Conservation (phyloP, 2,888 invertebrate species). For the Drosophila eohydei region DNA sequence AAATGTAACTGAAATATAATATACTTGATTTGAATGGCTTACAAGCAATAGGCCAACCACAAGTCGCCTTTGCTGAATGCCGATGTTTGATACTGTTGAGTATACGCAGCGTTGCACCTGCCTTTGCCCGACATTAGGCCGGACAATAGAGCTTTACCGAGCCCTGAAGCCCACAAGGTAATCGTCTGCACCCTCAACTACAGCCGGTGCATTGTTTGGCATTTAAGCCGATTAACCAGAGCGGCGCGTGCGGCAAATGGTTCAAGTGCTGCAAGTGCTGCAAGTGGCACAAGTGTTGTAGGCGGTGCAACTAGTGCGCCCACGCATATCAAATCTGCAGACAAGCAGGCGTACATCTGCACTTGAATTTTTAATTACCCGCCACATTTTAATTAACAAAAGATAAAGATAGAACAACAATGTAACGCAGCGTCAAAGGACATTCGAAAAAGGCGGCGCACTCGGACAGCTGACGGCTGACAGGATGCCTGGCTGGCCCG, state of each 20-base stretch:
- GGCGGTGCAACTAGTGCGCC: background rate
- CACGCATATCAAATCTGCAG: conserved; percentile 16
- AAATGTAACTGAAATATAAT: conserved; percentile 23
- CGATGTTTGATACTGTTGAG: conserved; percentile 21
- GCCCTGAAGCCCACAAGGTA: conserved; percentile 3
- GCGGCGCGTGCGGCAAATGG: background rate
- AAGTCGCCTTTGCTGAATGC: conserved; percentile 1
- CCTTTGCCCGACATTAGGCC: conserved; percentile 10
- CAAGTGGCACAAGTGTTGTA: background rate
- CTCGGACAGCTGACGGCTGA: conserved; percentile 32
- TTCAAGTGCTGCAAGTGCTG: background rate
- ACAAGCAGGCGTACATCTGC: conserved; percentile 18
- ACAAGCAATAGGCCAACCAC: background rate
- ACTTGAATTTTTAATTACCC: conserved; percentile 69
- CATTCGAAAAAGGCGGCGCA: conserved; percentile 25
- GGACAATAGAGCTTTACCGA: conserved; percentile 14
- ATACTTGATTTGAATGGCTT: background rate
- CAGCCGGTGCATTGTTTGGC: conserved; percentile 48
- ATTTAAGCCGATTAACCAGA: conserved; percentile 60
- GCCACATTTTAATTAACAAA: conserved; percentile 61
- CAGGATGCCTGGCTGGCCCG: background rate
- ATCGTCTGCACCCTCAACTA: conserved; percentile 12
- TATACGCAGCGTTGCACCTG: conserved; percentile 31
- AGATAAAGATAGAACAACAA: conserved; percentile 14
- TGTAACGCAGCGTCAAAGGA: conserved; percentile 23